Evolutionary conservation across 2,888 invertebrate species (phyloP).

Genomic region (Hipparchia sbordonii): DNA sequence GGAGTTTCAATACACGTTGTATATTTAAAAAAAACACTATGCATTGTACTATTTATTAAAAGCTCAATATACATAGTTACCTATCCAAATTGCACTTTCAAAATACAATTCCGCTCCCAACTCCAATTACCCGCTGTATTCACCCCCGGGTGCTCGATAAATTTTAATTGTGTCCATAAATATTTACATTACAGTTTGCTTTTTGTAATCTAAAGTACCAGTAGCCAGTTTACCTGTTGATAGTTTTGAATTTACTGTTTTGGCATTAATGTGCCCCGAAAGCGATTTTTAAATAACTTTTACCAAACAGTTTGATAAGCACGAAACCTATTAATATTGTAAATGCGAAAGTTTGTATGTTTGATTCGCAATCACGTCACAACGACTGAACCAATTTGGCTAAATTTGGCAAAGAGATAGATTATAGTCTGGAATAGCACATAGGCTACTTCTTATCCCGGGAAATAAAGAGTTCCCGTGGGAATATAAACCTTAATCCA

Average conservation of each 20-base stretch:
- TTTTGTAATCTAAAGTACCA: conserved; percentile 20
- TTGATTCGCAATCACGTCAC: no score
- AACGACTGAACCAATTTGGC: no score
- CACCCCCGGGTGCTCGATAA: conserved; percentile 34
- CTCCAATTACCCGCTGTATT: conserved; percentile 34
- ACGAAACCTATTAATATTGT: no score
- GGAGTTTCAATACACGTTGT: no score
- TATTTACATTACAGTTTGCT: conserved; percentile 29
- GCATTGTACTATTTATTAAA: neutral
- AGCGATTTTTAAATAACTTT: neutral
- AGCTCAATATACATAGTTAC: neutral
- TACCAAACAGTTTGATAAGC: neutral
- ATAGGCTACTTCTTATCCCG: no score
- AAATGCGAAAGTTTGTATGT: no score
- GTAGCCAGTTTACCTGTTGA: conserved; percentile 32
- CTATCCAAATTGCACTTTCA: neutral
- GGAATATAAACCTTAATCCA: no score
- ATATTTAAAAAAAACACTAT: neutral
- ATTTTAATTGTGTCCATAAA: conserved; percentile 37
- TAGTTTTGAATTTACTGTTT: conserved; percentile 25
- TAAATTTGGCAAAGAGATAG: no score
- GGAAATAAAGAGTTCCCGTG: no score
- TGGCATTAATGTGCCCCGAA: neutral
- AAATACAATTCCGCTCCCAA: conserved; percentile 18
- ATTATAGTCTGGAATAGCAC: no score